Percentiles rank a stretch among this genome's conserved stretches.
Conservation (phyloP, 2,797 vertebrate species). For the Arctocebus calabarensis region DNA sequence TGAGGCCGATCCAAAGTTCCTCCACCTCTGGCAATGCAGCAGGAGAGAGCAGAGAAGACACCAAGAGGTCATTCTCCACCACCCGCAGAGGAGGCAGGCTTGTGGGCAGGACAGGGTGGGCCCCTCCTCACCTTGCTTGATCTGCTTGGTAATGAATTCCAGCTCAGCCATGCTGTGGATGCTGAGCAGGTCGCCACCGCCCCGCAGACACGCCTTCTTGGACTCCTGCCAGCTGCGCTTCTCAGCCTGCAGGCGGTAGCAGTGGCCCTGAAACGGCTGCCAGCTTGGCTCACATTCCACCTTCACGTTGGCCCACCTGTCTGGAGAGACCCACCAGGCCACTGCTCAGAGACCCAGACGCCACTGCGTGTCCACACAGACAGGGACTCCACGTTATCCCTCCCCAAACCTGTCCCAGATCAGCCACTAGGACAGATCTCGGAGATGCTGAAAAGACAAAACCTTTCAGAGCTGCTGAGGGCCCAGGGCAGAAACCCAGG, state of each 20-base stretch:
- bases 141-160: slow-evolving; percentile 93
- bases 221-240: slow-evolving; percentile 94
- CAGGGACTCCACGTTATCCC: background rate
- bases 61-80: background rate
- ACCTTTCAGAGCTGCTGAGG: background rate
- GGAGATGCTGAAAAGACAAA: background rate
- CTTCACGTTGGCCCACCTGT: slow-evolving; percentile 91
- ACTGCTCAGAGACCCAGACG: background rate
- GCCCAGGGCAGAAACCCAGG: background rate
- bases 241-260: slow-evolving; percentile 94
- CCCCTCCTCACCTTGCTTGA: slow-evolving; percentile 92
- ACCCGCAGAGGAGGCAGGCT: background rate
- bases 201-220: slow-evolving; percentile 93
- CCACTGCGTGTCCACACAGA: background rate
- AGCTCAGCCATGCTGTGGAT: slow-evolving; percentile 96
- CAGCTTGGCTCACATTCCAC: slow-evolving; percentile 96
- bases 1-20: slow-evolving; percentile 98
- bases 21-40: slow-evolving; percentile 90
- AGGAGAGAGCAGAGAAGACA: background rate
- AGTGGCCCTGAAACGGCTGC: slow-evolving; percentile 96
- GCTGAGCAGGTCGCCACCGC: slow-evolving; percentile 95
- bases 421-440: background rate
- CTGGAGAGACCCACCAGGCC: slow-evolving; percentile 83
- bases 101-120: fast-evolving
- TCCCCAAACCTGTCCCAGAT: background rate